These are phyloP conservation scores for Acyrthosiphon pisum DNA, from an alignment of 1,140 invertebrate genomes.

Conservation along the genomic window DNA sequence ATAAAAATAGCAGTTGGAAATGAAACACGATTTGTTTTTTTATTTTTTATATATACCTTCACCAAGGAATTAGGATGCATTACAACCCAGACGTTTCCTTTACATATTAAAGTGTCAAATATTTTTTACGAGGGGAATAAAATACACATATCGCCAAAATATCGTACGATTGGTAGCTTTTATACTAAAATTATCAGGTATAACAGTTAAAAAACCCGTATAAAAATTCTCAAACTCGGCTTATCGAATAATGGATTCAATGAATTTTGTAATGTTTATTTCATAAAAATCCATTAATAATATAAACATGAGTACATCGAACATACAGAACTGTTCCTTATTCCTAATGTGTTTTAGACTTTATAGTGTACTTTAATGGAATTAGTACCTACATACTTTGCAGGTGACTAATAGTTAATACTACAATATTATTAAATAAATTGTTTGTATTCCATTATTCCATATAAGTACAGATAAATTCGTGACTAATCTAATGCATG, in stretches of 20 bases:
- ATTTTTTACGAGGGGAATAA: neutral
- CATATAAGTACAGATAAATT: constrained; percentile 7
- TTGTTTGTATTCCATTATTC: neutral
- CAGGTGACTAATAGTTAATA: neutral
- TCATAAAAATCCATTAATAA: neutral
- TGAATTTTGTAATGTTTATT: neutral
- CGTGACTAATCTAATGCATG: constrained; percentile 38
- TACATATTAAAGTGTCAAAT: neutral
- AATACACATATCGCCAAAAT: neutral
- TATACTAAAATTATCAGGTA: neutral
- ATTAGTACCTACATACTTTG: neutral
- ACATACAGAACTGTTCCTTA: neutral
- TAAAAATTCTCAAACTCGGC: neutral
- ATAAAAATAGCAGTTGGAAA: constrained; percentile 54
- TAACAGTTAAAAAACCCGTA: too few relatives aligned
- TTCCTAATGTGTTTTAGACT: neutral
- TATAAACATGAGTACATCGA: neutral
- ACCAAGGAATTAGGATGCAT: neutral
- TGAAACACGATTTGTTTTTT: constrained; percentile 50
- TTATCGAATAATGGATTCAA: neutral
- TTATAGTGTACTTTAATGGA: neutral
- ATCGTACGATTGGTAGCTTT: neutral
- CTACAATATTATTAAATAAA: constrained; percentile 7
- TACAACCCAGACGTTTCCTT: neutral
- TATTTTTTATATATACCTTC: constrained; percentile 44